A percentile compares a stretch with the other conserved stretches of the same genome.
Evolutionary conservation across 2,113 vertebrate genomes (phyloP).

Genomic region (Syngnathoides biaculeatus): DNA sequence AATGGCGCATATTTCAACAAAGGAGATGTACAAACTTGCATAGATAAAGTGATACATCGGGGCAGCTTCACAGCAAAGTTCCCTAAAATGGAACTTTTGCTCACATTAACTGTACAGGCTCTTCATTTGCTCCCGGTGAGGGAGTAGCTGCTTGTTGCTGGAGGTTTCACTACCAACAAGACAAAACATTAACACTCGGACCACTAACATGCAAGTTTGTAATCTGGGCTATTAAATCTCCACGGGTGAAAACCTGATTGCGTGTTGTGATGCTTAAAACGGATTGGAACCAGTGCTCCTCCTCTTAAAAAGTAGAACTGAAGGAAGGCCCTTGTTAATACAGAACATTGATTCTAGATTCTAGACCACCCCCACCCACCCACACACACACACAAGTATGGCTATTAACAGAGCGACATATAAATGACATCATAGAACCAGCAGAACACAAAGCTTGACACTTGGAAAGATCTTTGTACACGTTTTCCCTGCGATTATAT

Average conservation of each 20-base stretch:
- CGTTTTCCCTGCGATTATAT: slow-evolving; percentile 54
- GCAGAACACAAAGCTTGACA: slow-evolving; percentile 40
- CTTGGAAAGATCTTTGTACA: slow-evolving; percentile 27
- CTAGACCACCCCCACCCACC: neutral
- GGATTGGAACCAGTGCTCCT: slow-evolving; percentile 10
- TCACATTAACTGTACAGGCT: slow-evolving; percentile 27
- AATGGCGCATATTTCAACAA: slow-evolving; percentile 3
- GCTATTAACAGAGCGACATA: slow-evolving; percentile 50
- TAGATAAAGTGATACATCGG: slow-evolving; percentile 67
- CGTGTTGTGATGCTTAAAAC: slow-evolving; percentile 3
- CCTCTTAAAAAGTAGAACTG: slow-evolving; percentile 28
- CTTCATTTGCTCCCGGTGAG: slow-evolving; percentile 35
- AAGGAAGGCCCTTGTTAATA: slow-evolving; percentile 27
- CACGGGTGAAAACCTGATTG: slow-evolving; percentile 9
- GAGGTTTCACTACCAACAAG: slow-evolving; percentile 31
- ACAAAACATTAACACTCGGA: slow-evolving; percentile 39
- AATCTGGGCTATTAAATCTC: slow-evolving; percentile 26
- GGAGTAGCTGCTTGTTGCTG: slow-evolving; percentile 43
- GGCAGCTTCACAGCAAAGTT: slow-evolving; percentile 46
- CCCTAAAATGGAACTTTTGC: slow-evolving; percentile 46
- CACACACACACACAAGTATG: slow-evolving; percentile 28
- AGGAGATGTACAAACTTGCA: slow-evolving; percentile 70
- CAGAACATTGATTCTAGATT: slow-evolving; percentile 24
- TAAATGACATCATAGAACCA: slow-evolving; percentile 68
- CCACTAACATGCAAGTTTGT: slow-evolving; percentile 64